Percentiles rank a stretch among this genome's conserved stretches.
Evolutionary conservation across 2,113 vertebrate species (phyloP).

Genomic region (Ibidorhyncha struthersii): DNA sequence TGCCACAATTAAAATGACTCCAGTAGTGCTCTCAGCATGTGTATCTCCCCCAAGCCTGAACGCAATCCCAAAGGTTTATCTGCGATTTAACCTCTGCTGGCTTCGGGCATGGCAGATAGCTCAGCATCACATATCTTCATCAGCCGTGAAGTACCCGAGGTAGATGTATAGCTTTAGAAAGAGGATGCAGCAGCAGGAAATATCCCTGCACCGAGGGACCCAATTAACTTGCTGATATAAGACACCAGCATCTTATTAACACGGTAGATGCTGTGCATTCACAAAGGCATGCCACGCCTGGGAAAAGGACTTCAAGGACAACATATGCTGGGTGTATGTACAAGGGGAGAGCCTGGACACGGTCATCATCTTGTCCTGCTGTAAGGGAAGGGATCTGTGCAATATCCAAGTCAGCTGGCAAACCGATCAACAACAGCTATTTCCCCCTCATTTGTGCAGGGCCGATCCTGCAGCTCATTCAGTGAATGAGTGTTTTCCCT

Average conservation of each 20-base stretch:
- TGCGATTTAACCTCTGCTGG: neutral
- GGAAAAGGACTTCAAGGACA: neutral
- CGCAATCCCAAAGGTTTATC: neutral
- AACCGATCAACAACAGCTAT: fast-evolving
- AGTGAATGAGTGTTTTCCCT: neutral
- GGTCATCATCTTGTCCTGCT: neutral
- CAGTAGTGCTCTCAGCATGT: neutral
- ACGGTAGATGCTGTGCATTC: neutral
- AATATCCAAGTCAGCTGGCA: neutral
- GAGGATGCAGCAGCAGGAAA: constrained; percentile 32
- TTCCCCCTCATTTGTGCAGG: fast-evolving
- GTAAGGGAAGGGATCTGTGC: neutral
- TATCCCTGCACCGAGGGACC: neutral
- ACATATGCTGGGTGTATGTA: neutral
- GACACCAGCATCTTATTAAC: neutral
- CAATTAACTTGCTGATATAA: neutral
- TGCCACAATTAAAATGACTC: neutral
- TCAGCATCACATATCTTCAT: neutral
- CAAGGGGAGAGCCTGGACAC: neutral
- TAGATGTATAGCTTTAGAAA: neutral
- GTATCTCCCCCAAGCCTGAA: neutral
- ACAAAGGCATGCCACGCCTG: neutral
- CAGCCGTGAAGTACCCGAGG: neutral
- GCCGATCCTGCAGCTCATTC: neutral
- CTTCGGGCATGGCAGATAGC: neutral